Evolutionary conservation across 2,888 invertebrate species (phyloP), one percentile per base, ranked within the genome.

Genomic region (Pollenia angustigena): DNA sequence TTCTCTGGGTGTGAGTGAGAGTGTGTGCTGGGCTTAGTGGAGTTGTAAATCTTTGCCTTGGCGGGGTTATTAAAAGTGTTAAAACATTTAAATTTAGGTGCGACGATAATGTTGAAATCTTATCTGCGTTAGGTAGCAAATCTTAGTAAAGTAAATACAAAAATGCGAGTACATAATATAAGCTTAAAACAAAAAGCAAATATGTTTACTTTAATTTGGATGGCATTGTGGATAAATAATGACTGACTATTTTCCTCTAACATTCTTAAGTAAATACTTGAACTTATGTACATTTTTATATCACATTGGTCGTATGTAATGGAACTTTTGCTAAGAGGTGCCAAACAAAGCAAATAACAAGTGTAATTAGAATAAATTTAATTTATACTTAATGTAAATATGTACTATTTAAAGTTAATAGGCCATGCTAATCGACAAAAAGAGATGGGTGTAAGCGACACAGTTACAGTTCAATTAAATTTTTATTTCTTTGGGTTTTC

Each of bases 251-350:
- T 50, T 50, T 32, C 16, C 11, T 50, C 42, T 58, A 16, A 79
- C n/a, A n/a, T 42, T 69, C 58, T 69, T 79, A 80, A 62, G 32
- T 42, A 71, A 79, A 69, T 75, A 16, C 46, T 46, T 16, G 23
- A 44, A 44, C n/a, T 44, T 44, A 18, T 48, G 14, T 50, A 52
- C 2, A 11, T 62, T 66, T 56, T 32, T 46, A 46, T 68, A 78
- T 78, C 66, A 78, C 68, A 78, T 56, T 56, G 8, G 8, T 32
- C 32, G 42, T 75, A 52, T 50, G 23, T 48, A 58, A 58, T 14
- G 10, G 16, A 78, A 18, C 8, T 54, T 7, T 18, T 14, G 14
- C 42, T 44, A 56, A 46, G 44, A 46, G 9, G 8, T 66, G 64
- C 40, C 12, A 44, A 32, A 46, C 46, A 76, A 42, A 32, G 14